A percentile compares a stretch with the other conserved stretches of the same genome.
These are phyloP conservation scores for Hofmannophila pseudospretella DNA, from an alignment of 2,888 invertebrate genomes.

Conservation along the genomic window DNA sequence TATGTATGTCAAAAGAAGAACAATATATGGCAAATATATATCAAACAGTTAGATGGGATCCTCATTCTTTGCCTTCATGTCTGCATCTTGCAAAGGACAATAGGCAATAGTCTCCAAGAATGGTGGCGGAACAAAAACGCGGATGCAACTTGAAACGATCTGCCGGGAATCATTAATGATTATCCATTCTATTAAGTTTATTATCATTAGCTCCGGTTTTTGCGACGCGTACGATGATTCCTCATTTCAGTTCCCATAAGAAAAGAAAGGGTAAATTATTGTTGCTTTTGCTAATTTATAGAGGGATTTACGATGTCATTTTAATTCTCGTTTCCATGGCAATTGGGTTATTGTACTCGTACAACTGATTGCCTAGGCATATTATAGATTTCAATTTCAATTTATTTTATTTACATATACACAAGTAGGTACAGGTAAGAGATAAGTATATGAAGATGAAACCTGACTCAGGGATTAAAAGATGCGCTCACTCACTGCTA, in stretches of 20 bases:
- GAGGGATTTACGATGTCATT: neutral
- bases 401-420: too few relatives aligned
- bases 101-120: slow-evolving; percentile 43
- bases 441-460: too few relatives aligned
- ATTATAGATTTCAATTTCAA: too few relatives aligned
- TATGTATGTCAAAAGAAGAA: too few relatives aligned
- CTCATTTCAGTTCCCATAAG: neutral
- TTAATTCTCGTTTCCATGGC: neutral
- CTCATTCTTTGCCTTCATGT: neutral
- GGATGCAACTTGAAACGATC: slow-evolving; percentile 39
- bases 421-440: too few relatives aligned
- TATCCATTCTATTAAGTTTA: slow-evolving; percentile 23
- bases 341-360: too few relatives aligned
- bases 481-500: too few relatives aligned
- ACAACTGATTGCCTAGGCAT: too few relatives aligned
- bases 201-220: slow-evolving; percentile 6
- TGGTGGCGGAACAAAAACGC: slow-evolving; percentile 52
- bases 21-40: too few relatives aligned
- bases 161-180: slow-evolving; percentile 22
- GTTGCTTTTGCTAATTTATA: neutral
- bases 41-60: too few relatives aligned
- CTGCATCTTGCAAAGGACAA: slow-evolving; percentile 36
- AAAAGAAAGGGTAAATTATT: neutral
- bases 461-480: too few relatives aligned
- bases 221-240: neutral